phyloP scores from a whole-genome alignment of 1,140 invertebrate genomes.

The Ostrea denselamellosa region DNA sequence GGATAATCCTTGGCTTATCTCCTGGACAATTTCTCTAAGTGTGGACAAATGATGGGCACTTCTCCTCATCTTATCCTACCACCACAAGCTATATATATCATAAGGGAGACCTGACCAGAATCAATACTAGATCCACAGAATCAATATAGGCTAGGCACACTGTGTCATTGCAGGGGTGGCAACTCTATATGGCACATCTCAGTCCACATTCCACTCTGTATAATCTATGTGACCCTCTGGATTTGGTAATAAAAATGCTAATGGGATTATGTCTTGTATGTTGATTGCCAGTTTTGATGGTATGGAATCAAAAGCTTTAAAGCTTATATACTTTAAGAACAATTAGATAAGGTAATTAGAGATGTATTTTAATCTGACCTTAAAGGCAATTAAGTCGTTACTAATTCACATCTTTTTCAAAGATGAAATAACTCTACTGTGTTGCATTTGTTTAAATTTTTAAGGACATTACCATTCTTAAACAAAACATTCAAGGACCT shows the following conservation, averaged over 20 bases:
- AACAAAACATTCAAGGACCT: too few species aligned
- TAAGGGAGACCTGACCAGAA: background rate
- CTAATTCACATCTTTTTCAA: background rate
- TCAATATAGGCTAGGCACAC: background rate
- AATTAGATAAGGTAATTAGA: constrained; percentile 6
- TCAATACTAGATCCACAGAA: background rate
- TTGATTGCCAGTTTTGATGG: background rate
- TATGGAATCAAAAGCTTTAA: background rate
- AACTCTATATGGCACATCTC: background rate
- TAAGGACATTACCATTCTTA: too few species aligned
- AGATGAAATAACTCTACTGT: background rate
- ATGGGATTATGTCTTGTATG: constrained; percentile 30
- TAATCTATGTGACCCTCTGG: constrained; percentile 9
- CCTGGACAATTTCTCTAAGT: background rate
- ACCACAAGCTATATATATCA: background rate
- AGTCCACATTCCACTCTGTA: background rate
- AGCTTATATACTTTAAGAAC: constrained; percentile 7
- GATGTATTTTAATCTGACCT: constrained; percentile 29
- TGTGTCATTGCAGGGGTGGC: background rate
- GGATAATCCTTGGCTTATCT: background rate
- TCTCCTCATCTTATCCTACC: background rate
- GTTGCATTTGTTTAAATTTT: background rate
- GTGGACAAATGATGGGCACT: background rate
- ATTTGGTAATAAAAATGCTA: background rate
- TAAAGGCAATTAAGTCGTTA: background rate